Base-by-base conservation (phyloP, 2,797 vertebrate genomes). In the Acrocephalus scirpaceus region DNA sequence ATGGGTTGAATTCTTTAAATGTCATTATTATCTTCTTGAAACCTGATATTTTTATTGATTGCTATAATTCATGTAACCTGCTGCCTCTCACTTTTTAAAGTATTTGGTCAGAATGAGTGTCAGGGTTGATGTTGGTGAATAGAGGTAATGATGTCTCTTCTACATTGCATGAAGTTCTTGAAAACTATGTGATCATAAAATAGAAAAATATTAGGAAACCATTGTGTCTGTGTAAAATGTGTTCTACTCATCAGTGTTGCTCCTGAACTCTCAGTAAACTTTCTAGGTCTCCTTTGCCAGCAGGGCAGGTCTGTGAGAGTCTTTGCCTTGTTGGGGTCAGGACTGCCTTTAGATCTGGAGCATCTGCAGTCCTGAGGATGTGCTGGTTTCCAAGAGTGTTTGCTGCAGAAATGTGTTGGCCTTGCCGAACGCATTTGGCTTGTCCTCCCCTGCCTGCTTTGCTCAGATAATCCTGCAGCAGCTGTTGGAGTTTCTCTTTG, bases 381-480 rank as follows among this genome's bases (percentile, higher is more conserved):
- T 2, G 3, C 40, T 50, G 38, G 9, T 89, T 83, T 83, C 18
- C 42, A 18, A 4, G 75, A 21, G 22, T 1, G 3, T 48, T 61
- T 69, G 23, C 67, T 82, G 36, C 29, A 32, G 69, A 56, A 14
- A 1, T 13, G 50, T 2, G 1, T 16, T 0, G 0, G 53, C 82
- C 78, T 71, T 0, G 0, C 12, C 32, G 30, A 61, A 45, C 82
- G 34, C 50, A 60, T 26, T 62, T 42, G 69, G 50, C 66, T 92
- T 74, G 67, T 78, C 27, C 54, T 75, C 38, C 42, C 30, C 58
- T 88, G 71, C 79, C 73, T 92, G 79, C 86, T 77, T 88, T 76
- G 70, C 86, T 86, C 7, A 3, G 76, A 77, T 96, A 91, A 96
- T 95, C 91, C 85, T 71, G 36, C 79, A 86, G 85, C 90, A 95